Evolutionary conservation across 1,140 invertebrate species (phyloP), one percentile per base, ranked within the genome.

Genomic region (Atta texana): DNA sequence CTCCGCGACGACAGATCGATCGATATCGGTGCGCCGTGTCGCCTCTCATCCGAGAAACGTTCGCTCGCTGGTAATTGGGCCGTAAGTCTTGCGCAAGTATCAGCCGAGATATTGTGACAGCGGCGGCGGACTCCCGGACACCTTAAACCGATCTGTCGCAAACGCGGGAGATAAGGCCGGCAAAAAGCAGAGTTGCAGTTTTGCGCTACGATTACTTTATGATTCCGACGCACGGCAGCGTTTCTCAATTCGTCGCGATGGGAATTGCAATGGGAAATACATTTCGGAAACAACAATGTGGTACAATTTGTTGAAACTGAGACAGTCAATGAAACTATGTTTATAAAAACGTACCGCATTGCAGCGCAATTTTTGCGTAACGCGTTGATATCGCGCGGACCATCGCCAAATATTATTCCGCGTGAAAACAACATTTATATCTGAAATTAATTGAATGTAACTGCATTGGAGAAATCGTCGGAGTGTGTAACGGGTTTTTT

Each of bases 61-160:
- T 75, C 69, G 55, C 7, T 57, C 53, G n/a, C 49, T 51, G 39
- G 39, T 75, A 84, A 84, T 84, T 75, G 69, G 80, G 39, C 55
- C 69, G 69, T 75, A 55, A 63, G 57, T 75, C 80, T 84, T 75
- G 80, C 55, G 80, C 44, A 75, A 84, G 39, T 51, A 74, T 74
- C 51, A 72, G 68, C 39, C 80, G 80, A 10, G 68, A 75, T 84
- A 84, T 84, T 84, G 21, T 39, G 21, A n/a, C 53, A 31, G 12
- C 34, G 49, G 31, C 49, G n/a, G n/a, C 24, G 24, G 24, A 39
- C 21, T 49, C 7, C 12, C 49, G 80, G 24, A 82, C 55, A 74
- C 80, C 53, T 82, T 49, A 61, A 59, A 34, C 69, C 55, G 80
- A 84, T 84, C 80, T 84, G 80, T 84, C 80, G 80, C 80, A 84